Base-by-base conservation (phyloP, 2,113 vertebrate species). In the Callorhinus ursinus region DNA sequence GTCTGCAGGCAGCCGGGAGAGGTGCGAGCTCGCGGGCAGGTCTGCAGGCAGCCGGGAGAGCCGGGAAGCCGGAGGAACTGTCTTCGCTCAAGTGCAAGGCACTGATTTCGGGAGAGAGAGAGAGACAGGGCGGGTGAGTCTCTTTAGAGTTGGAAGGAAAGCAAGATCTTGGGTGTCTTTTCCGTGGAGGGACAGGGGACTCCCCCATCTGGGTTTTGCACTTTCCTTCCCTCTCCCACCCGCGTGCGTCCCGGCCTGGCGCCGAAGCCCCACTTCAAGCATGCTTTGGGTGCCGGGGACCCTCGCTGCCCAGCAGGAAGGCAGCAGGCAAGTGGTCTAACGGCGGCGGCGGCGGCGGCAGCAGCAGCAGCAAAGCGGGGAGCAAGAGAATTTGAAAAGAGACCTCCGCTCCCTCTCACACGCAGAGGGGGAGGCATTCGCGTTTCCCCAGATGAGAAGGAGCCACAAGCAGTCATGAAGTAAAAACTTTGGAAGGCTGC, bases 401-500 rank as follows among this genome's bases (percentile, higher is more conserved):
- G 95, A 95, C 96, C 79, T 86, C 89, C 42, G 51, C 77, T 93
- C 82, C 53, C 79, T 95, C 76, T 93, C 95, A n/a, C 72, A 14
- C 42, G 53, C 96, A 19, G 90, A 89, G 36, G 21, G 67, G 89
- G 63, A 90, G 91, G 69, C 93, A 51, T 81, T 96, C 92, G n/a
- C 63, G 28, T 88, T 89, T 72, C 92, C 95, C 96, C 87, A 90
- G 36, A 96, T 18, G 95, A 96, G 95, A 85, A 93, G 72, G 63
- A 96, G 82, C 90, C 97, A 80, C 94, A 18, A 94, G 94, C 92
- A 86, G 97, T 61, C 93, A 98, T 98, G 97, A 97, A 98, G 97
- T 98, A 91, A 95, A 97, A 98, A 98, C 97, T 98, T 98, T 98
- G 98, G 97, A 97, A 87, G 94, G 91, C 96, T 93, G 98, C 98